A percentile compares a stretch with the other conserved stretches of the same genome.
Conservation (phyloP, 2,888 invertebrate genomes). For the Epiblema foenella region DNA sequence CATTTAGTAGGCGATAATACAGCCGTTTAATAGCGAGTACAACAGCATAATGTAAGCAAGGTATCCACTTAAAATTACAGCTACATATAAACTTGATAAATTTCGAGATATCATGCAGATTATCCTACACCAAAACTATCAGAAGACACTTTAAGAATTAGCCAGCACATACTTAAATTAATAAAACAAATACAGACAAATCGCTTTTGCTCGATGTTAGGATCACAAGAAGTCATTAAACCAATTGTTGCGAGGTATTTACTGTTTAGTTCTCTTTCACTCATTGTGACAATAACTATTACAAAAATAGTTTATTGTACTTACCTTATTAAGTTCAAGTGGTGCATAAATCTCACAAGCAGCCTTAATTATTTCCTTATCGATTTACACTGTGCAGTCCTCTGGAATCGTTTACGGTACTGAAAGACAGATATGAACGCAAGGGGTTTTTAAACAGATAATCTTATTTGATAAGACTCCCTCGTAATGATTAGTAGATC, state of each 20-base stretch:
- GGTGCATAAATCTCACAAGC: conserved; percentile 17
- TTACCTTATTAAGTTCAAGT: conserved; percentile 33
- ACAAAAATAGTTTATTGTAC: conserved; percentile 27
- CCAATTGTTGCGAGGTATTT: conserved; percentile 32
- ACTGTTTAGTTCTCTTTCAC: conserved; percentile 21
- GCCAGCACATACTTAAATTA: background rate
- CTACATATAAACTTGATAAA: background rate
- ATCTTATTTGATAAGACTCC: conserved; percentile 77
- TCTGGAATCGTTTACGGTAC: conserved; percentile 61
- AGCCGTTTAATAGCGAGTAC: background rate
- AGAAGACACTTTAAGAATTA: background rate
- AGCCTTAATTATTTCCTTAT: conserved; percentile 28
- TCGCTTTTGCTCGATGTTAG: conserved; percentile 19
- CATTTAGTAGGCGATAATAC: background rate
- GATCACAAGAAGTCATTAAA: conserved; percentile 31
- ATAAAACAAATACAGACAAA: conserved; percentile 14
- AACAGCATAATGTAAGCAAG: background rate
- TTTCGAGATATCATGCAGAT: too few species aligned
- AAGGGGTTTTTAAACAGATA: conserved; percentile 78
- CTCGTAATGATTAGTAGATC: conserved; percentile 70
- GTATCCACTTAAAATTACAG: background rate
- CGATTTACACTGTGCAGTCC: conserved; percentile 50
- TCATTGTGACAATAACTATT: conserved; percentile 28
- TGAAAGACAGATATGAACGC: conserved; percentile 71
- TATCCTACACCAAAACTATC: background rate